Percentiles rank a stretch among this genome's conserved stretches.
Evolutionary conservation across 2,888 invertebrate genomes (phyloP).

Genomic region (Synanthedon vespiformis): DNA sequence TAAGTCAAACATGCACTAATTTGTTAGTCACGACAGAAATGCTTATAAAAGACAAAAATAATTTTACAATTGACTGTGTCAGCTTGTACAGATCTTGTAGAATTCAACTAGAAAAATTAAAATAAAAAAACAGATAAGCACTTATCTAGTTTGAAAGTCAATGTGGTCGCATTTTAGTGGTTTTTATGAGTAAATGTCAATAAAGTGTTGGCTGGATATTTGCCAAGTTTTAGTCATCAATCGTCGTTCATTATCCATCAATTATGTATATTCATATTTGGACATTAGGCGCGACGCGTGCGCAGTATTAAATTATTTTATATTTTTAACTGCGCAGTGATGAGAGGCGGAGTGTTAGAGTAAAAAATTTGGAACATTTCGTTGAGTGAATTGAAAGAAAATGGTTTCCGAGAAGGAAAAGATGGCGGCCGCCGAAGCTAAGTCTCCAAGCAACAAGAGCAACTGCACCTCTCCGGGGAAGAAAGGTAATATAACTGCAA

Average conservation of each 20-base stretch:
- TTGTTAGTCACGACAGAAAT: no score
- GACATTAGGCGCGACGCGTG: slow-evolving; percentile 38
- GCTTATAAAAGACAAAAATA: background rate
- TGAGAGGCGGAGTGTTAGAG: slow-evolving; percentile 33
- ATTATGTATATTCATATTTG: slow-evolving; percentile 17
- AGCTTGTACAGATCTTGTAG: no score
- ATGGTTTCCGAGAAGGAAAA: slow-evolving; percentile 65
- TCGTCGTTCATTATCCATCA: slow-evolving; percentile 49
- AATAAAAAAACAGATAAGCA: background rate
- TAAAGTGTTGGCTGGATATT: slow-evolving; percentile 41
- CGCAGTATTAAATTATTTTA: slow-evolving; percentile 7
- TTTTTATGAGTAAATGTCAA: slow-evolving; percentile 39
- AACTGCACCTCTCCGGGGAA: slow-evolving; percentile 64
- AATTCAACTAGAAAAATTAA: no score
- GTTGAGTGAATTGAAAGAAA: slow-evolving; percentile 27
- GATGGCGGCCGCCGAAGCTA: slow-evolving; percentile 58
- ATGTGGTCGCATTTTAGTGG: slow-evolving; percentile 18
- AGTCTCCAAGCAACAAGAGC: slow-evolving; percentile 60
- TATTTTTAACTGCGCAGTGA: slow-evolving; percentile 32
- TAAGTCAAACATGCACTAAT: no score
- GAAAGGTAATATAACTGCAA: slow-evolving; percentile 44
- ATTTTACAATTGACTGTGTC: no score
- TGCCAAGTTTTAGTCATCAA: slow-evolving; percentile 48
- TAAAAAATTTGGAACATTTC: slow-evolving; percentile 31
- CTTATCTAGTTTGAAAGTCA: slow-evolving; percentile 18